Conservation (phyloP, 2,113 vertebrate species). For the Varanus komodoensis region DNA sequence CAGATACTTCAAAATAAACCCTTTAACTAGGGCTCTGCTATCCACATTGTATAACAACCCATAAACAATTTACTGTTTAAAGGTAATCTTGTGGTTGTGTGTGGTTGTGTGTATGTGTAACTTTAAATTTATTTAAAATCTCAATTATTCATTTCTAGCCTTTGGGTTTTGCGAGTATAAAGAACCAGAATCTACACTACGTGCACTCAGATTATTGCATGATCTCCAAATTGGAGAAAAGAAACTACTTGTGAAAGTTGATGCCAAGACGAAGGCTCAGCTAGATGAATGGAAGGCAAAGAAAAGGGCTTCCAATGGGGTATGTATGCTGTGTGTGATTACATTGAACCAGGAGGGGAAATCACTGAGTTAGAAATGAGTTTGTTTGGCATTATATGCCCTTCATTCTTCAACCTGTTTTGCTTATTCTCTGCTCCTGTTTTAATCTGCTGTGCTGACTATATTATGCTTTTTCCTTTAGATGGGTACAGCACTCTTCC, state of each 20-base stretch:
- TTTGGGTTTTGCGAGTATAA: conserved; percentile 99
- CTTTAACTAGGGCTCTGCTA: background rate
- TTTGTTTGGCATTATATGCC: background rate
- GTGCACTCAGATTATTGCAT: conserved; percentile 92
- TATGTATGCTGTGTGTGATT: conserved; percentile 69
- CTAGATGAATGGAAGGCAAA: conserved; percentile 99
- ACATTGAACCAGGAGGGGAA: background rate
- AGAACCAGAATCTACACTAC: conserved; percentile 96
- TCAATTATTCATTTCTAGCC: conserved; percentile 76
- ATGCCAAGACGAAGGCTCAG: conserved; percentile 98
- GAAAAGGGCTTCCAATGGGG: conserved; percentile 93
- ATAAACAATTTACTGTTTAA: background rate
- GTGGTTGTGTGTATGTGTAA: conserved; percentile 4
- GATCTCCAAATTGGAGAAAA: conserved; percentile 97
- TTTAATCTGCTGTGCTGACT: conserved; percentile 25
- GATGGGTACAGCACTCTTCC: background rate
- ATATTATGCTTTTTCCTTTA: conserved; percentile 13
- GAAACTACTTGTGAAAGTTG: conserved; percentile 97
- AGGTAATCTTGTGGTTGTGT: background rate
- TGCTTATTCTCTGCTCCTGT: conserved; percentile 15
- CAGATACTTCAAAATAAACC: background rate
- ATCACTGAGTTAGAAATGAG: rapidly evolving
- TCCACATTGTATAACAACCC: background rate
- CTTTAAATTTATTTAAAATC: conserved; percentile 30
- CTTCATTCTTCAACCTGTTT: conserved; percentile 24